Evolutionary conservation across 2,888 invertebrate genomes (phyloP), one percentile per base, ranked within the genome.

Genomic region (Macrosoma leucophasiata): DNA sequence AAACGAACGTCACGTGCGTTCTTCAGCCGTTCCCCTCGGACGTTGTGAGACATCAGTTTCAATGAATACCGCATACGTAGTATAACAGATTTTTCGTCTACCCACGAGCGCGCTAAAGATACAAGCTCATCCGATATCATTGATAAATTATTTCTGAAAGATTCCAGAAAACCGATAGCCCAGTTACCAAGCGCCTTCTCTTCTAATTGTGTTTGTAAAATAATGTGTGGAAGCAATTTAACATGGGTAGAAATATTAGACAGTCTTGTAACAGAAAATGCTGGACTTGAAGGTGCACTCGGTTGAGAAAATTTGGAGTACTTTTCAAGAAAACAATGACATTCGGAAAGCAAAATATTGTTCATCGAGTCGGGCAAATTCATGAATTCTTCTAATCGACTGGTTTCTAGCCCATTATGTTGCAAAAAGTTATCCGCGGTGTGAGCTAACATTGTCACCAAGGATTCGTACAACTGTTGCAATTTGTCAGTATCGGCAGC

Each of bases 91-190:
- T 60, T 65, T 33, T 73, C 69, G 36, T 71, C 61, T 2, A 78
- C 52, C 77, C 81, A 82, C 19, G 55, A 39, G 2, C 57, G 55
- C 23, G 68, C 64, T 42, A 76, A 72, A 20, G 54, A 48, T 26
- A 39, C 50, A 11, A 81, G 43, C 45, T 72, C 64, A 15, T 70
- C 66, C 2, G 72, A 60, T 2, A 81, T 47, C 21, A 52, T 33
- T 7, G 53, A 50, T 8, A 71, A 46, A 36, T 71, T 74, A 18
- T 40, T 55, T 32, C 59, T 54, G 37, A 81, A 70, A n/a, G 70
- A 60, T 54, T 77, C 75, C 3, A 82, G 55, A 32, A 78, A 79
- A 13, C 73, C 74, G 39, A 76, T 73, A 36, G 56, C 63, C 75
- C 75, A 78, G 38, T 77, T 76, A 30, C 39, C 37, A 13, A 81